Evolutionary conservation across 2,888 invertebrate species (phyloP).

Genomic region (Machimus atricapillus): DNA sequence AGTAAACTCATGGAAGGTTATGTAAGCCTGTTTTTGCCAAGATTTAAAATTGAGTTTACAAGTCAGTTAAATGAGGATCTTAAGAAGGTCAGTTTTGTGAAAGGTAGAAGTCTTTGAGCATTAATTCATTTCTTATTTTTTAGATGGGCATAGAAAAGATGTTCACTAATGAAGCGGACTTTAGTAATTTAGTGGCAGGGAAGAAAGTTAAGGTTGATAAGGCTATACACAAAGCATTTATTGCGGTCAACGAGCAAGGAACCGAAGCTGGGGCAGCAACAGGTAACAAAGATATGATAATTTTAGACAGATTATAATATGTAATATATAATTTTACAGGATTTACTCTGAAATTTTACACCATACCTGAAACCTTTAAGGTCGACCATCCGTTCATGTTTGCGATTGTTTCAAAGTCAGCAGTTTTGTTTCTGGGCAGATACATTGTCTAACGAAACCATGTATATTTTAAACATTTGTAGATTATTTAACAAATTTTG

Average conservation of each 20-base stretch:
- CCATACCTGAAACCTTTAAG: background rate
- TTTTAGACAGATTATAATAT: background rate
- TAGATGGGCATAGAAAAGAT: slow-evolving; percentile 76
- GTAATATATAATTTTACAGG: background rate
- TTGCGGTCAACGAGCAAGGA: slow-evolving; percentile 88
- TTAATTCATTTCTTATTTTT: background rate
- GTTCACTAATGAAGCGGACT: slow-evolving; percentile 68
- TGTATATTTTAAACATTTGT: background rate
- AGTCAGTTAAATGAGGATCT: slow-evolving; percentile 70
- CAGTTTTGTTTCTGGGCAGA: background rate
- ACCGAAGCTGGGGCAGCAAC: slow-evolving; percentile 86
- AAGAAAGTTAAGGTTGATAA: slow-evolving; percentile 69
- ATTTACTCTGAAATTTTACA: background rate
- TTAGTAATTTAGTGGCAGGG: slow-evolving; percentile 67
- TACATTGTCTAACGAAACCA: background rate
- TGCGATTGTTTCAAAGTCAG: background rate
- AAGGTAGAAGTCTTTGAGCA: background rate
- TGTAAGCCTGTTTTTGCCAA: slow-evolving; percentile 73
- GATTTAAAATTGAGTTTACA: slow-evolving; percentile 81
- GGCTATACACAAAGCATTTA: slow-evolving; percentile 83
- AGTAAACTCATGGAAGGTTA: slow-evolving; percentile 63
- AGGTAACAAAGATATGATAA: slow-evolving; percentile 48
- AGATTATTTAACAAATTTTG: background rate
- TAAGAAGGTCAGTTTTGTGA: slow-evolving; percentile 62
- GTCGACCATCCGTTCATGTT: background rate